Base-by-base conservation (phyloP, 1,140 invertebrate genomes). In the Scaptomyza montana region DNA sequence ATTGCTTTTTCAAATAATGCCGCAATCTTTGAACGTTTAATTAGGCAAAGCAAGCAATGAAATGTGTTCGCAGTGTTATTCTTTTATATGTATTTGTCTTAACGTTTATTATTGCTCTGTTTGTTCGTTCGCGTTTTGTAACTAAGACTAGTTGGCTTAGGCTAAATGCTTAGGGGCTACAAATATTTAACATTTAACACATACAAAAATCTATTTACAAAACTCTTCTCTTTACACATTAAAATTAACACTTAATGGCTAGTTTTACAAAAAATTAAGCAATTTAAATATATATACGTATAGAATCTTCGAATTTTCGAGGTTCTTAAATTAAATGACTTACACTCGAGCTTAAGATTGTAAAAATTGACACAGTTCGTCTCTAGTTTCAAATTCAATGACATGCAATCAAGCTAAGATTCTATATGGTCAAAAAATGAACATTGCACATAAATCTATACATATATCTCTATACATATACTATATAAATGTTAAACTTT, bases 181-280 rank as follows among this genome's bases (percentile, higher is more conserved):
- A 89, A 82, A 87, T 87, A 87, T 87, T 89, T 89, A 87, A 86
- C 78, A 87, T 77, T 82, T 77, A 86, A 77, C 78, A 86, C 65
- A 62, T 73, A 73, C 70, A 53, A 72, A 64, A 36, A 36, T 70
- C 78, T 87, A 87, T 87, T 89, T 87, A 87, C 82, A 87, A 73
- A 87, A 69, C 65, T 87, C 64, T 46, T 78, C 78, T 76, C 71
- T 89, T 74, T 86, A 80, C 77, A 80, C 68, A 80, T 71, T 78
- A 84, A 61, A 89, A 79, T 87, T 89, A 87, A 71, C 84, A 80
- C 84, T 84, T 87, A 89, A 62, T 55, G 62, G 39, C 54, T 84
- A 82, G 7, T 33, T 33, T 43, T 51, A 65, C 71, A 54, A 57
- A 73, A 63, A 30, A 25, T 25, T 66, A 51, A 69, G 53, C 21